Base-by-base conservation (phyloP, 2,888 invertebrate genomes). In the Brenthis ino region DNA sequence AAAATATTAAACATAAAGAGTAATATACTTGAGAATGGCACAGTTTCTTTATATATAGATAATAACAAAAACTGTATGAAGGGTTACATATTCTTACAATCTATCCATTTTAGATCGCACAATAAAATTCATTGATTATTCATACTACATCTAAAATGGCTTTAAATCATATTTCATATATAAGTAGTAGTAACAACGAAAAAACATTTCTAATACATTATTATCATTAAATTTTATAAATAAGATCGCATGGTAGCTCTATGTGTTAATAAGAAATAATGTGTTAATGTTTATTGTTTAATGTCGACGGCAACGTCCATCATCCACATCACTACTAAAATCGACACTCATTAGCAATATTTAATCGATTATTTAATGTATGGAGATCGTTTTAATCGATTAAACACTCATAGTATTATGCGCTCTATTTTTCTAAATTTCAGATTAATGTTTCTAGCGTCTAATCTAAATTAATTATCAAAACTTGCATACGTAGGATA, bases 1-100 rank as follows among this genome's bases (percentile, higher is more conserved):
- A 48, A 24, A 60, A 50, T 16, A 11, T 48, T 28, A 60, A 50
- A 60, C 50, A 60, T 48, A 12, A 50, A 28, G 28, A 50, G 4
- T 28, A 28, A 8, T 28, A 48, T 60, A 60, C 24, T 24, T 28
- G 8, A 60, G 14, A 60, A 60, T 60, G 60, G 60, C 60, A 60
- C 60, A 60, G 24, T 48, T 48, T 50, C 28, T 8, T 48, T 47
- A 50, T 50, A 33, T 60, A 28, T 16, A 60, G 50, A 28, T 28
- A 24, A 47, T 20, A 50, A 48, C 54, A 54, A 5, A 48, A 33
- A 50, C 6, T 6, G n/a, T n/a, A 60, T 28, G 12, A 50, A 60
- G 13, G 28, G 33, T 50, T 50, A 16, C 28, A 60, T 11, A 50
- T 6, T 14, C 8, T 47, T 48, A 60, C n/a, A 50, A 28, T 33